Percentiles rank a stretch among this genome's conserved stretches.
Conservation (phyloP, 2,888 invertebrate species). For the Magallana nippona region DNA sequence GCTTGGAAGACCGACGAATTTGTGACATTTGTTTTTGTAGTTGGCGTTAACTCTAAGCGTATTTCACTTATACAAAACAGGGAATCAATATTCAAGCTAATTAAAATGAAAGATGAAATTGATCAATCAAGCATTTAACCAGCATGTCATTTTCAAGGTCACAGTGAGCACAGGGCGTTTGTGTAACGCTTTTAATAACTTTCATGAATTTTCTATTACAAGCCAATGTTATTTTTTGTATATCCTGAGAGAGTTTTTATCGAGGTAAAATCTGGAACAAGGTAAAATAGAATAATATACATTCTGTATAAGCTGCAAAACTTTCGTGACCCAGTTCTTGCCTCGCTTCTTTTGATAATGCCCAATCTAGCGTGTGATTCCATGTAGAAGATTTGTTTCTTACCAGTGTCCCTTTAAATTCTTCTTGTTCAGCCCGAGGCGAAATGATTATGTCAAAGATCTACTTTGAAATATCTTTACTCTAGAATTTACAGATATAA, state of each 20-base stretch:
- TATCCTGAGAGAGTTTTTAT: background rate
- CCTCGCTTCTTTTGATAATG: constrained; percentile 8
- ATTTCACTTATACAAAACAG: background rate
- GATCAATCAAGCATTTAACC: background rate
- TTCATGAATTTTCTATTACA: constrained; percentile 29
- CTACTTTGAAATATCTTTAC: constrained; percentile 19
- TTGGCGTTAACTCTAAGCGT: background rate
- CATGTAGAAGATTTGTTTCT: constrained; percentile 14
- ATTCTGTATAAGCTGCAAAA: constrained; percentile 5
- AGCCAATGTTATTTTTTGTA: background rate
- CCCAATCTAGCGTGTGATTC: constrained; percentile 23
- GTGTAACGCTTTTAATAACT: background rate
- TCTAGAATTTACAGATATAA: background rate
- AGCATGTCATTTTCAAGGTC: constrained; percentile 3
- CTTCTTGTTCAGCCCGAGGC: constrained; percentile 6
- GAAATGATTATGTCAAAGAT: constrained; percentile 21
- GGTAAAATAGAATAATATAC: constrained; percentile 25
- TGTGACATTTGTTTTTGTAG: no score
- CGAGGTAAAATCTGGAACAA: constrained; percentile 20
- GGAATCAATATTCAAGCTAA: background rate
- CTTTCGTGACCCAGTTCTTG: background rate
- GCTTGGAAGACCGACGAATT: no score
- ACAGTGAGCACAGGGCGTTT: background rate
- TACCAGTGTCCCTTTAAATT: constrained; percentile 10
- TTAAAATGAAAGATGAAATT: background rate